phyloP scores from a whole-genome alignment of 1,140 invertebrate species.

The Apis cerana region DNA sequence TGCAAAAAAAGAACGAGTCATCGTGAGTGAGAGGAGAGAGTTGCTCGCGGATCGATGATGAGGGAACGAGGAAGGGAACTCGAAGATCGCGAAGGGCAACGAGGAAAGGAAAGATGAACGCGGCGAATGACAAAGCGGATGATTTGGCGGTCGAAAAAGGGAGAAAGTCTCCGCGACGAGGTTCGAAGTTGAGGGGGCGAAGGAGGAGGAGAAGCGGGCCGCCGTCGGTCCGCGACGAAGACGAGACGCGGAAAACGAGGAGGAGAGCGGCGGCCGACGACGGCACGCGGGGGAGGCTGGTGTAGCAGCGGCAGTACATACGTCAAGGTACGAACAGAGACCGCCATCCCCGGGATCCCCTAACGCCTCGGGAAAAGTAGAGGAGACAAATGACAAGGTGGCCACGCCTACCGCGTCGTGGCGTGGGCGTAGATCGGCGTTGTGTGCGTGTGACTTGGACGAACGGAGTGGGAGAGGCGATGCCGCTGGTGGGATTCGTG shows the following conservation, averaged over 20 bases:
- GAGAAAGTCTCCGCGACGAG: conserved; percentile 10
- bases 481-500: conserved; percentile 51
- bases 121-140: conserved; percentile 35
- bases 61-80: neutral
- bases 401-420: conserved; percentile 72
- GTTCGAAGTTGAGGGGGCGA: neutral
- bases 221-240: neutral
- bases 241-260: conserved; percentile 26
- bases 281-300: conserved; percentile 53
- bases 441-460: conserved; percentile 69
- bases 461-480: conserved; percentile 48
- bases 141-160: conserved; percentile 24
- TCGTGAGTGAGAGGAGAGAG: too few species aligned
- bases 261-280: conserved; percentile 40
- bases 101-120: conserved; percentile 10
- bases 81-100: neutral
- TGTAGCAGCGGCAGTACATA: conserved; percentile 70
- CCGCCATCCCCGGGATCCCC: conserved; percentile 69
- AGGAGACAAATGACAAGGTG: conserved; percentile 76
- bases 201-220: neutral
- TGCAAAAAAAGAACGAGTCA: too few species aligned
- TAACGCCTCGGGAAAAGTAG: conserved; percentile 66
- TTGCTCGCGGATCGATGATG: too few species aligned
- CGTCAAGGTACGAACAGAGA: conserved; percentile 64
- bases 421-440: conserved; percentile 72